Conservation (phyloP, 2,888 invertebrate genomes). For the Macaria notata region DNA sequence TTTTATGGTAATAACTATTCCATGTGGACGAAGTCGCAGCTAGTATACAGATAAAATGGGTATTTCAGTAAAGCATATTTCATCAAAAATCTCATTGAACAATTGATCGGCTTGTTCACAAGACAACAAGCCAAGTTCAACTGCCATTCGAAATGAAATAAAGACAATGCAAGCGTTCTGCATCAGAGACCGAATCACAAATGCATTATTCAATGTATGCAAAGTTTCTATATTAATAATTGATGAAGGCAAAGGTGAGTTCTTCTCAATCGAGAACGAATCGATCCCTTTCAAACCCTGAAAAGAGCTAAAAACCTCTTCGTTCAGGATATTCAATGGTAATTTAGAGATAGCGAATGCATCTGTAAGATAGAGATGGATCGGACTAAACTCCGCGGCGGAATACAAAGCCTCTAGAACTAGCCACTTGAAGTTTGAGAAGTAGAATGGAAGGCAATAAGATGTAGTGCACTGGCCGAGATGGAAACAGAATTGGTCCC, state of each 20-base stretch:
- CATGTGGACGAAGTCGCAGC: no score
- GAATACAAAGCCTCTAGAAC: constrained; percentile 11
- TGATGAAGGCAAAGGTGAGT: constrained; percentile 66
- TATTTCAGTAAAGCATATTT: no score
- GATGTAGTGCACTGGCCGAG: constrained; percentile 28
- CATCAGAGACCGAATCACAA: constrained; percentile 46
- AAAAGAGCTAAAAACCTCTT: constrained; percentile 53
- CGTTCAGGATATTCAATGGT: constrained; percentile 42
- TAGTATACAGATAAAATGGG: no score
- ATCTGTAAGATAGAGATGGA: constrained; percentile 13
- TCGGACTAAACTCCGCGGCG: constrained; percentile 5
- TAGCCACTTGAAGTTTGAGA: constrained; percentile 7
- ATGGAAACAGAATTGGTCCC: constrained; percentile 35
- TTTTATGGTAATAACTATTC: no score
- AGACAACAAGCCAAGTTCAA: constrained; percentile 32
- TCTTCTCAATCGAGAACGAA: constrained; percentile 57
- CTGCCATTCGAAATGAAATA: constrained; percentile 65
- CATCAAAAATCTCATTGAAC: no score
- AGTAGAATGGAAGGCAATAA: constrained; percentile 32
- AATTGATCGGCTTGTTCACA: constrained; percentile 35
- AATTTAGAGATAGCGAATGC: constrained; percentile 15
- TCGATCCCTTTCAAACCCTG: constrained; percentile 59
- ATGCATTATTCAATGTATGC: constrained; percentile 74
- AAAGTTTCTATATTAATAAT: constrained; percentile 69
- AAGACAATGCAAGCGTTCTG: constrained; percentile 65